Conservation (phyloP, 2,113 vertebrate species). For the Oreochromis tanganicae region DNA sequence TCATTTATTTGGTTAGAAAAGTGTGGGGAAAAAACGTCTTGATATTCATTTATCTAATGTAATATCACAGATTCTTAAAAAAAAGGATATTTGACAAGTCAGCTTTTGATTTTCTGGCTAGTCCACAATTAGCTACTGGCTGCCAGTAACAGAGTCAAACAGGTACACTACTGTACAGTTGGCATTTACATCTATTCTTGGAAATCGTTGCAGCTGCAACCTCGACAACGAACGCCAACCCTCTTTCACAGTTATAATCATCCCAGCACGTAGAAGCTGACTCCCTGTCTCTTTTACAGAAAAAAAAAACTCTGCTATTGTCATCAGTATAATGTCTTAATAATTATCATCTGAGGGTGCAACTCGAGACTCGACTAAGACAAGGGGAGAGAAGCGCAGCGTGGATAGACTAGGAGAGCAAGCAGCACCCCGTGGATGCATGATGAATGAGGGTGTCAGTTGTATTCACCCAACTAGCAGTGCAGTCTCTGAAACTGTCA, state of each 20-base stretch:
- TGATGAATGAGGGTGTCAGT: conserved; percentile 63
- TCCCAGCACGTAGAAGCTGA: not conserved
- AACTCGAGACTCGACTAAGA: not conserved
- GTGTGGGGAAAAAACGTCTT: not conserved
- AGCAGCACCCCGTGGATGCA: conserved; percentile 29
- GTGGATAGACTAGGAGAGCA: not conserved
- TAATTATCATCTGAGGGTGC: conserved; percentile 17
- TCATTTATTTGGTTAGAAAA: not conserved
- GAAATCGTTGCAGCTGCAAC: conserved; percentile 12
- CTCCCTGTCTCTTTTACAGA: not conserved
- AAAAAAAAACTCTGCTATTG: conserved; percentile 4
- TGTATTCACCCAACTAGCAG: conserved; percentile 36
- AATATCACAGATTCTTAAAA: not conserved
- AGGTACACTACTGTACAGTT: not conserved
- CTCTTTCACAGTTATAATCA: not conserved
- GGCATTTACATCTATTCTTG: conserved; percentile 3
- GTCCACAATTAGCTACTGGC: not conserved
- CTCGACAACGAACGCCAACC: not conserved
- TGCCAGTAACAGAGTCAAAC: not conserved
- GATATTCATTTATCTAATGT: not conserved
- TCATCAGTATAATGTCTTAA: conserved; percentile 35
- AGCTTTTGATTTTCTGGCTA: not conserved
- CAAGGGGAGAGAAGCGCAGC: not conserved
- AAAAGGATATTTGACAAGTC: not conserved
- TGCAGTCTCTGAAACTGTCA: conserved; percentile 5